A percentile compares a stretch with the other conserved stretches of the same genome.
phyloP scores from a whole-genome alignment of 1,140 invertebrate species.

The Bombus impatiens region DNA sequence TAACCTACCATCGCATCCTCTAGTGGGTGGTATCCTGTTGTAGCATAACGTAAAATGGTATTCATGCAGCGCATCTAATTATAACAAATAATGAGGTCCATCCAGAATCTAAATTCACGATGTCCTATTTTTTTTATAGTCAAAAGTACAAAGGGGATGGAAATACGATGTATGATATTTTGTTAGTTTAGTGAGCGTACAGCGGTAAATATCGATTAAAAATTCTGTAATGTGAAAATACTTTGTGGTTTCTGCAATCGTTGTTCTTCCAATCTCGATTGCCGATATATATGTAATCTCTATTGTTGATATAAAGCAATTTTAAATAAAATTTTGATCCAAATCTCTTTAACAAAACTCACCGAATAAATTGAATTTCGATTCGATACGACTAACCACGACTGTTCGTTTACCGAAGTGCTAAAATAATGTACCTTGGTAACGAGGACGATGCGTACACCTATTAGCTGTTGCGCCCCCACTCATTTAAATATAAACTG shows the following conservation, averaged over 20 bases:
- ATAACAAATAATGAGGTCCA: conserved; percentile 12
- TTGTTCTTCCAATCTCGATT: background rate
- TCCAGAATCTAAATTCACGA: background rate
- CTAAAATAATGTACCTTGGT: background rate
- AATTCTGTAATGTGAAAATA: background rate
- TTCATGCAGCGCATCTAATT: conserved; percentile 10
- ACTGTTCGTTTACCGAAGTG: background rate
- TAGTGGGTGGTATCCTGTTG: background rate
- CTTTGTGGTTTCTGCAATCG: background rate
- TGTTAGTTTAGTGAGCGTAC: background rate
- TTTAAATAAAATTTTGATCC: background rate
- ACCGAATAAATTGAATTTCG: conserved; percentile 15
- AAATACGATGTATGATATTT: background rate
- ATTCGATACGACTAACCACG: background rate
- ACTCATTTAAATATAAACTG: background rate
- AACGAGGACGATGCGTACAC: too few species aligned
- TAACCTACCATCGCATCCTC: background rate
- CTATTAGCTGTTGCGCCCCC: background rate
- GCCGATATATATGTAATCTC: background rate
- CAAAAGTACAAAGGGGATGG: background rate
- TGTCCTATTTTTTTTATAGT: background rate
- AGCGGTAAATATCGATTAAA: background rate
- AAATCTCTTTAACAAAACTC: background rate
- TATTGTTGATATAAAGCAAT: background rate
- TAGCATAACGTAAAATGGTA: background rate